Base-by-base conservation (phyloP, 2,113 vertebrate species). In the Sinocyclocheilus anophthalmus region DNA sequence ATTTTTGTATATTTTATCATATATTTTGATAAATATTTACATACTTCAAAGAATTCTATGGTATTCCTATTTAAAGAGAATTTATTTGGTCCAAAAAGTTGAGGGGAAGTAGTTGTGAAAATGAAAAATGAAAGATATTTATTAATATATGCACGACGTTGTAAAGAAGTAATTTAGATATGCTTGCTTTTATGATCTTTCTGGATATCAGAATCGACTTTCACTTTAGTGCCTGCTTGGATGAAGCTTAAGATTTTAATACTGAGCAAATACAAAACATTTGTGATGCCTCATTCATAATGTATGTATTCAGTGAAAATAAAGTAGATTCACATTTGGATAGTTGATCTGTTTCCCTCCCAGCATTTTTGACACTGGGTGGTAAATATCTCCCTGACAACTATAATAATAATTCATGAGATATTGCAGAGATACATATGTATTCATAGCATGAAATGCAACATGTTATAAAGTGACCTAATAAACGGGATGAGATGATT, bases 401-500 rank as follows among this genome's bases (percentile, higher is more conserved):
- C 81, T 70, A 55, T 70, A 83, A 83, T 72, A 83, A 83, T 83
- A 83, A 83, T 83, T 83, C 81, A 83, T 83, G 65, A 83, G 65
- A 57, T 55, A 33, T 57, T 39, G 63, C 65, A 70, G 65, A 33
- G 65, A 83, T 55, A 13, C 8, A 65, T 45, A 72, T 83, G 48
- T 72, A 72, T 83, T 55, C 48, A 69, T 83, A 83, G 24, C 2
- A 2, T 18, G 24, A 37, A 55, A 72, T 77, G 59, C 84, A 67
- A 77, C 67, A 63, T 73, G 50, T 39, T 55, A 75, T 89, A 75
- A 85, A 82, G 81, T 77, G 72, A 86, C 33, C 37, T 77, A 81
- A 84, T 88, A 88, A 76, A 86, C 73, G 42, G 72, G n/a, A 81
- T 63, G 76, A 86, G 81, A 84, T 86, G 76, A 80, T 86, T 86